Evolutionary conservation across 2,113 vertebrate genomes (phyloP).

Genomic region (Hystrix brachyura): DNA sequence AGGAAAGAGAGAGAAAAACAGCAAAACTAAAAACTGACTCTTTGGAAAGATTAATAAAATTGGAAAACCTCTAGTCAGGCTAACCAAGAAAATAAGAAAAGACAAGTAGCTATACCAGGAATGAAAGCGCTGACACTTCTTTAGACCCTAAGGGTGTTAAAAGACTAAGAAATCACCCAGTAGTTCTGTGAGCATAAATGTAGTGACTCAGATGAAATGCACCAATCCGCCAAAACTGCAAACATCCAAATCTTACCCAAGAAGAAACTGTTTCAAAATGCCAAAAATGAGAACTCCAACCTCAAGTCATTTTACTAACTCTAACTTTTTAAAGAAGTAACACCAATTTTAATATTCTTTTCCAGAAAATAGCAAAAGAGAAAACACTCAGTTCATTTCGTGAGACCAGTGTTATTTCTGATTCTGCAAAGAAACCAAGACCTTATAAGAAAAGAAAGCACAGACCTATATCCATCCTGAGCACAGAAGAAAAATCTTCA

Average conservation of each 20-base stretch:
- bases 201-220: background rate
- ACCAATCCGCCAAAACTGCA: background rate
- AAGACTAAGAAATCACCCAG: too few relatives aligned
- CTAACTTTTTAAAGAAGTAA: background rate
- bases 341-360: background rate
- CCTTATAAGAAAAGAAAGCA: background rate
- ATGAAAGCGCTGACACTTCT: background rate
- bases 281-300: background rate
- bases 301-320: background rate
- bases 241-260: background rate
- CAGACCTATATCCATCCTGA: background rate
- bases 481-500: background rate
- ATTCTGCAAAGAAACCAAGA: background rate
- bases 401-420: background rate
- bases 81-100: background rate
- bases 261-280: background rate
- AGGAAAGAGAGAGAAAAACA: background rate
- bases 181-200: background rate
- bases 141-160: background rate
- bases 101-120: background rate
- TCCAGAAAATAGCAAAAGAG: background rate
- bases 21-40: background rate
- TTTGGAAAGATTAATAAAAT: background rate
- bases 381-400: background rate
- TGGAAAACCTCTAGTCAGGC: background rate